Base-by-base conservation (phyloP, 2,888 invertebrate genomes). In the Coelopa pilipes region DNA sequence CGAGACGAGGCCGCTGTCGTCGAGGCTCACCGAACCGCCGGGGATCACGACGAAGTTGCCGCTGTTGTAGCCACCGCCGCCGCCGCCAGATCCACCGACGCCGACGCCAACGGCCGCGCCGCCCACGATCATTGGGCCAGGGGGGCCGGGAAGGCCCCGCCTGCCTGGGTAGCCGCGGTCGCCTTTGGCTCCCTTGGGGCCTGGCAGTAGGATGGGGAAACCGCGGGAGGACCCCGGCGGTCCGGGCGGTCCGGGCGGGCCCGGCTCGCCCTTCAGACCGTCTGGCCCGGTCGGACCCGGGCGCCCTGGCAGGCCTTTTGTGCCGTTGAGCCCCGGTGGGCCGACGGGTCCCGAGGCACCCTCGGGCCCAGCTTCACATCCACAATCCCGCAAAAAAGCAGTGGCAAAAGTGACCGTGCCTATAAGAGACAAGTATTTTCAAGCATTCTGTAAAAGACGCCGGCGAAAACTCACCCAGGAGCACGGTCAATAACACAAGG, bases 291-390 rank as follows among this genome's bases (percentile, higher is more conserved):
- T n/a, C n/a, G 53, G 53, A 5, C 53, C 53, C 13, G 15, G 53
- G 13, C 2, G 15, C 4, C 53, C 53, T 53, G 53, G 53, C 2
- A 53, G 4, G 13, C 53, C 53, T 53, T n/a, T 53, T n/a, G 3
- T 11, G 53, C 53, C 53, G 2, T 13, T 11, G 3, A 11, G 53
- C 3, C 53, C 53, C 10, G 3, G 13, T 53, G 53, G 53, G 1
- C 53, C 53, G n/a, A 11, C 13, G 1, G 57, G 68, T 4, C 75
- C 75, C 1, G 46, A 9, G 1, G 46, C 19, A 13, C 75, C 75
- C 15, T n/a, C 34, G 4, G 70, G 55, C 1, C 73, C 75, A 1
- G 24, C 21, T 21, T 73, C 68, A 63, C 75, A 75, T 17, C 55
- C 50, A 19, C 75, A 53, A 53, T 53, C 10, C 53, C 13, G 3